Base-by-base conservation (phyloP, 2,888 invertebrate genomes). In the Sylvicola cinctus region DNA sequence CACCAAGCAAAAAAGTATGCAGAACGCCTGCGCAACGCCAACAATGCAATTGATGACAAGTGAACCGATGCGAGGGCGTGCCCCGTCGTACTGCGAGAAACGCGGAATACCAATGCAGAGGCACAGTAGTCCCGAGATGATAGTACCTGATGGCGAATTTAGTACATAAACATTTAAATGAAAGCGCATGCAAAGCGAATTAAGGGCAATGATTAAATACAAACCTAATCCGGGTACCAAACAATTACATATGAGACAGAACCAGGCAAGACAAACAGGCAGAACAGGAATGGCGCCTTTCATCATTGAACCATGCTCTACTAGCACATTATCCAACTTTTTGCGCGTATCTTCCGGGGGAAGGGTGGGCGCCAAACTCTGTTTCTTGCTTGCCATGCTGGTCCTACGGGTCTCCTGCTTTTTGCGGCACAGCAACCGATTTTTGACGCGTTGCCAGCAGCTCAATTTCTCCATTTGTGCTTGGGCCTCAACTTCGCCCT, bases 281-380 rank as follows among this genome's bases (percentile, higher is more conserved):
- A 95, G 64, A 40, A 87, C 79, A 0, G 95, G 93, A 42, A 95
- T 85, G 20, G 90, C 90, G 16, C 79, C 85, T 44, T 81, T 77
- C 72, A 93, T 90, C 49, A 80, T 67, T 2, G 88, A 87, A 39
- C 70, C 71, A 51, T 80, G 78, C 47, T 85, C 85, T 13, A 85
- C 74, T 40, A 85, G 60, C 16, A 74, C 70, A 1, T 70, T 62
- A 46, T 84, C 84, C 42, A 85, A 60, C 51, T 81, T 84, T 35
- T 74, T 70, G 41, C 71, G 68, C 1, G 65, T 70, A 42, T 81
- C 81, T 61, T 72, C 71, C 20, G 70, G 66, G 1, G 73, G 69
- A 17, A 66, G 52, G 0, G 70, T 70, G n/a, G 65, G 69, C 1
- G 74, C 70, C 31, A 72, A 54, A 44, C 71, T 72, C 49, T 71